phyloP scores from a whole-genome alignment of 2,113 vertebrate species.

The Mus pahari region DNA sequence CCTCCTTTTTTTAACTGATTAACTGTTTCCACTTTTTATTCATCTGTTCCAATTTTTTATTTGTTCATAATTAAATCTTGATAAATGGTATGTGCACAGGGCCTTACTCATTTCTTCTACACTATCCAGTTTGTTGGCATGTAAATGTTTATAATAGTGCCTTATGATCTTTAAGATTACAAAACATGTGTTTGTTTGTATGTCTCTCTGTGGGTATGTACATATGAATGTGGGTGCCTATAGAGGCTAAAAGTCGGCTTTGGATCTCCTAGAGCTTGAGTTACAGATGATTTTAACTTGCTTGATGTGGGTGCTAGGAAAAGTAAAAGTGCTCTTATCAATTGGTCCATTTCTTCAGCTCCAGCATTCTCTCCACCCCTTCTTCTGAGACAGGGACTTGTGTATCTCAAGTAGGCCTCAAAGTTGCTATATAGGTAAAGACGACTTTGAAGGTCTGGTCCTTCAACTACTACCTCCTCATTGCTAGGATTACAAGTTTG shows the following conservation, averaged over 20 bases:
- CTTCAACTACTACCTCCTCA: neutral
- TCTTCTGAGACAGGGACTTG: neutral
- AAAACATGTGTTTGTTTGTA: neutral
- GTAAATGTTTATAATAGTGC: neutral
- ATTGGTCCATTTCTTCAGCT: neutral
- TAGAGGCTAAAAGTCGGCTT: neutral
- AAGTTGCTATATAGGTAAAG: neutral
- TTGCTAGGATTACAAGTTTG: neutral
- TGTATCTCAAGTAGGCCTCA: neutral
- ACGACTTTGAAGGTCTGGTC: neutral
- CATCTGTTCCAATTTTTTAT: neutral
- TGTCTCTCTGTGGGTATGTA: neutral
- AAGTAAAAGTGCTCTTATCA: neutral
- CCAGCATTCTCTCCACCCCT: neutral
- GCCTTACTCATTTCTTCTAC: neutral
- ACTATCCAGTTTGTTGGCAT: neutral
- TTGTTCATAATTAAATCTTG: neutral
- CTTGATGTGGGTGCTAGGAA: neutral
- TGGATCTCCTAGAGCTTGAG: neutral
- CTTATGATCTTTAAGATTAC: neutral
- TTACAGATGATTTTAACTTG: neutral
- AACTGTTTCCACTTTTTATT: neutral
- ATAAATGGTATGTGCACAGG: neutral
- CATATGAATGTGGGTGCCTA: neutral
- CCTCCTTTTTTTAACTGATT: neutral